phyloP scores from a whole-genome alignment of 2,113 vertebrate species.

The Paralichthys olivaceus region DNA sequence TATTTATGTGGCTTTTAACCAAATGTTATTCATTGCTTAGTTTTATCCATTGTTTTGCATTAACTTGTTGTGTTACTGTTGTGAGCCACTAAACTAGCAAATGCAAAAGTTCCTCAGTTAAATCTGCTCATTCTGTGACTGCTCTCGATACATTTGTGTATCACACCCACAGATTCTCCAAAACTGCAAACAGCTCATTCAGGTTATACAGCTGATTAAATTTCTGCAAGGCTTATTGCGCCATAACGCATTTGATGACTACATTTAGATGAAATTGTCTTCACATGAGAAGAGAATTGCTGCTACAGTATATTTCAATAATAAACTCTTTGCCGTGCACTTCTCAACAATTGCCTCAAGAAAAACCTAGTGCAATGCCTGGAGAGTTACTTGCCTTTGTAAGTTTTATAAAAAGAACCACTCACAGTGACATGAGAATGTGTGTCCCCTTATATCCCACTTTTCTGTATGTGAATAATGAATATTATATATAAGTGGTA shows the following conservation, averaged over 20 bases:
- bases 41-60: too few relatives aligned
- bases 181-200: background rate
- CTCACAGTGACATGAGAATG: background rate
- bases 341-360: slow-evolving; percentile 17
- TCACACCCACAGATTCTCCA: background rate
- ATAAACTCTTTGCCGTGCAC: background rate
- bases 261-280: slow-evolving; percentile 13
- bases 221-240: background rate
- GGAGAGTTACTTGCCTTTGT: slow-evolving; percentile 22
- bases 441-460: slow-evolving; percentile 20
- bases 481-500: background rate
- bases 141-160: background rate
- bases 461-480: slow-evolving; percentile 21
- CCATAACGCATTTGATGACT: slow-evolving; percentile 5
- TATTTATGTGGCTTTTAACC: background rate
- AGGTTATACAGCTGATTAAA: background rate
- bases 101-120: background rate
- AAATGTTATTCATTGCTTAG: too few relatives aligned
- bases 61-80: slow-evolving; percentile 1
- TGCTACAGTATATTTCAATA: slow-evolving; percentile 24
- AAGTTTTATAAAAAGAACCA: slow-evolving; percentile 37
- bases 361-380: slow-evolving; percentile 24
- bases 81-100: too few relatives aligned
- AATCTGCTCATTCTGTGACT: background rate
- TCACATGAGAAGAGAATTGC: slow-evolving; percentile 22